Base-by-base conservation (phyloP, 2,113 vertebrate genomes). In the Oreochromis spilurus region DNA sequence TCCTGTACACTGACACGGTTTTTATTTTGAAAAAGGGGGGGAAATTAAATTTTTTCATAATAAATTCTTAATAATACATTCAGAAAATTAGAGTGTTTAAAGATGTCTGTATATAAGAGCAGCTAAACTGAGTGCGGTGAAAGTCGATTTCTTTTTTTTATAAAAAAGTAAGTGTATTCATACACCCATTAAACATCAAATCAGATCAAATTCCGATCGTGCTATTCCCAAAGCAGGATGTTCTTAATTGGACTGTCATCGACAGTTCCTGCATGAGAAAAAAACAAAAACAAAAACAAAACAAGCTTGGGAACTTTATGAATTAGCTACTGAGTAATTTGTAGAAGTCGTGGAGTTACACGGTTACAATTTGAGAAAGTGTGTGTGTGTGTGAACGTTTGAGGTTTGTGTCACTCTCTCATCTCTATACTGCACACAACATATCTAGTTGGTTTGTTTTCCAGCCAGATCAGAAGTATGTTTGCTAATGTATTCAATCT, bases 401-500 rank as follows among this genome's bases (percentile, higher is more conserved):
- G 34, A 78, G 55, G 78, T 67, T 19, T 79, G 55, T 83, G 24
- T 86, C 6, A 57, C 26, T 83, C 6, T 81, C 53, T 84, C 17
- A 31, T 86, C n/a, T 87, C 40, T 77, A n/a, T 79, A 77, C 90
- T 81, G 26, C 85, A 84, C 86, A 91, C 90, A 88, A 54, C n/a
- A 9, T n/a, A 50, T 87, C 67, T 88, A 88, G 94, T 95, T 88
- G 89, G 78, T 87, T 92, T 90, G 81, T 93, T 92, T 90, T 91
- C 65, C 24, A 80, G 86, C 81, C 79, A 84, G 36, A 93, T 91
- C 72, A 91, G 45, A 89, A 88, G 84, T 57, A 88, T 87, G 88
- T 81, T 94, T 94, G 89, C 85, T 92, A 95, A 96, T 95, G 87
- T 89, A 88, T 93, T 95, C 93, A 93, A 31, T 83, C 85, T 75